Conservation (phyloP, 2,113 vertebrate genomes). For the Callaeas wilsoni region DNA sequence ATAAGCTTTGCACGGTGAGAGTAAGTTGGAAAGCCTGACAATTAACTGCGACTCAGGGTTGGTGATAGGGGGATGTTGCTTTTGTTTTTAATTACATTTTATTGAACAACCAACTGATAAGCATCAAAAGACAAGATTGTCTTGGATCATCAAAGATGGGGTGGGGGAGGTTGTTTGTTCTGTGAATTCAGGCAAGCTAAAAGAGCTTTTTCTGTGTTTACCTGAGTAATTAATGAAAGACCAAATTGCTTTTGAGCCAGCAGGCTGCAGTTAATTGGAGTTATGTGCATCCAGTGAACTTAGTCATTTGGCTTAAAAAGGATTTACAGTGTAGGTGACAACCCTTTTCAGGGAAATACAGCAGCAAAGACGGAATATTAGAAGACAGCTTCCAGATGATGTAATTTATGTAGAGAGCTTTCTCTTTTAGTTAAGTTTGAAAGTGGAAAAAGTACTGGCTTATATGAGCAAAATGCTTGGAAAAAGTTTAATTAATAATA, state of each 20-base stretch:
- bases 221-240: constrained; percentile 27
- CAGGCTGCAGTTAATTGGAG: constrained; percentile 24
- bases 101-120: constrained; percentile 52
- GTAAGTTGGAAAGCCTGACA: constrained; percentile 9
- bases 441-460: not conserved
- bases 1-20: not conserved
- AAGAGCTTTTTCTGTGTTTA: constrained; percentile 19
- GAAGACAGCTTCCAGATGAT: not conserved
- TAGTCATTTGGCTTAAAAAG: constrained; percentile 19
- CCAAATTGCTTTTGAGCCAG: constrained; percentile 37
- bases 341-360: not conserved
- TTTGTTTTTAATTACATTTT: constrained; percentile 60
- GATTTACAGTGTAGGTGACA: not conserved
- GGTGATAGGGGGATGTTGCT: constrained; percentile 4
- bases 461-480: not conserved
- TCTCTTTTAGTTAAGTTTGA: not conserved
- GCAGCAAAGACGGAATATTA: not conserved
- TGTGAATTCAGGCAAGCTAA: constrained; percentile 8
- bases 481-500: not conserved
- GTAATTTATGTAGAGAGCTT: not conserved
- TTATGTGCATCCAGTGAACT: constrained; percentile 16
- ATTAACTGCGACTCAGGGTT: constrained; percentile 16
- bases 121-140: constrained; percentile 55
- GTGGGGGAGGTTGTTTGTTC: not conserved
- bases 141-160: constrained; percentile 62